A percentile compares a stretch with the other conserved stretches of the same genome.
Conservation (phyloP, 1,140 invertebrate species). For the Sarcophaga bullata region DNA sequence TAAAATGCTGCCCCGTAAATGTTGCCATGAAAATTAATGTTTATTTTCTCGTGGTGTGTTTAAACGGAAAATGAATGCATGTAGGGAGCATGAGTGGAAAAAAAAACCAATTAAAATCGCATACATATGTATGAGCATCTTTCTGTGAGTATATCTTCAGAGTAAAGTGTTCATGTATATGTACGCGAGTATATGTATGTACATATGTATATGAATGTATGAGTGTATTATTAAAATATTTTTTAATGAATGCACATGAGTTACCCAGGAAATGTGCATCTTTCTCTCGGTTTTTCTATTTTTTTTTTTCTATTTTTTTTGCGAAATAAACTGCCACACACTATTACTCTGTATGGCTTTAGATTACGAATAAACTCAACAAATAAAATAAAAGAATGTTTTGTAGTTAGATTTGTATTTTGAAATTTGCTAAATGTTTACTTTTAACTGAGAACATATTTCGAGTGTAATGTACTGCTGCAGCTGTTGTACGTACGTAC, state of each 20-base stretch:
- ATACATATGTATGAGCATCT: neutral
- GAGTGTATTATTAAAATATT: slow-evolving; percentile 4
- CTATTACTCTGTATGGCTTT: neutral
- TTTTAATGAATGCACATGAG: slow-evolving; percentile 21
- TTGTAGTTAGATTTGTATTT: neutral
- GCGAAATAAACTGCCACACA: neutral
- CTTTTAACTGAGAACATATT: neutral
- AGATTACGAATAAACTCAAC: neutral
- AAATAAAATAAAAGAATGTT: neutral
- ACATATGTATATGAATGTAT: neutral
- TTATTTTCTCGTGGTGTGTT: slow-evolving; percentile 4
- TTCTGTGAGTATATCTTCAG: neutral
- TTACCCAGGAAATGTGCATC: slow-evolving; percentile 14
- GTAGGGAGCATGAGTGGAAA: neutral
- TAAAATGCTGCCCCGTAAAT: neutral
- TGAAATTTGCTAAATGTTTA: neutral
- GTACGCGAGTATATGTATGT: neutral
- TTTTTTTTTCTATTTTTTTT: neutral
- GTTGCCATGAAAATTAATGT: slow-evolving; percentile 10
- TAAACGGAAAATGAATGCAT: slow-evolving; percentile 4
- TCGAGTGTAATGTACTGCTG: neutral
- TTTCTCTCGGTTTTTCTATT: too few relatives aligned
- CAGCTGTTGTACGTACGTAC: neutral
- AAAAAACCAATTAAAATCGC: slow-evolving; percentile 3
- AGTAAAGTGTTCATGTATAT: too few relatives aligned